These are phyloP conservation scores for Gymnothorax javanicus DNA, from an alignment of 2,797 vertebrate species.

Conservation along the genomic window DNA sequence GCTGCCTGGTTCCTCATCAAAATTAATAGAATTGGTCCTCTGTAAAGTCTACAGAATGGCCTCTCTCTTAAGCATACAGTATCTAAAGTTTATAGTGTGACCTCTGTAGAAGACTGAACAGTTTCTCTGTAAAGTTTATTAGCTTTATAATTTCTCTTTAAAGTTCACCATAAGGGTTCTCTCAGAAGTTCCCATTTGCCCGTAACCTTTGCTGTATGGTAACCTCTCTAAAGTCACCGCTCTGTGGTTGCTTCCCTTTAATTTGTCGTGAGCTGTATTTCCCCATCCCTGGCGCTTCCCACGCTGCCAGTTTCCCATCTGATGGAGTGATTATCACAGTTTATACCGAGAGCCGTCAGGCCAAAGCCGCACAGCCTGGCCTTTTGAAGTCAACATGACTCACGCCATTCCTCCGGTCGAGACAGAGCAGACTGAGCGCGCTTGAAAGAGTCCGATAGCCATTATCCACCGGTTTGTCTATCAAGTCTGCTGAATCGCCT, in stretches of 20 bases:
- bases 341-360: neutral
- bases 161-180: neutral
- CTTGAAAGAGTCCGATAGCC: neutral
- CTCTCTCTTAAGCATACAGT: neutral
- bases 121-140: neutral
- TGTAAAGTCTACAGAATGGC: neutral
- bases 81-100: neutral
- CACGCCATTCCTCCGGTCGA: neutral
- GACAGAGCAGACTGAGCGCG: neutral
- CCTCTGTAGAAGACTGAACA: neutral
- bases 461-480: neutral
- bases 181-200: neutral
- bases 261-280: conserved; percentile 5
- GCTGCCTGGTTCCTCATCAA: neutral
- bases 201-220: too few species aligned
- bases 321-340: conserved; percentile 14
- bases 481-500: neutral
- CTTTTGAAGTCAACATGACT: neutral
- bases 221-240: neutral
- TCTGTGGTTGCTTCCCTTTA: neutral
- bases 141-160: neutral
- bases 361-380: neutral
- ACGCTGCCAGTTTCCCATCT: neutral
- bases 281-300: neutral
- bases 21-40: neutral